These are phyloP conservation scores for Vulpes lagopus DNA, from an alignment of 2,113 vertebrate genomes.

Conservation along the genomic window DNA sequence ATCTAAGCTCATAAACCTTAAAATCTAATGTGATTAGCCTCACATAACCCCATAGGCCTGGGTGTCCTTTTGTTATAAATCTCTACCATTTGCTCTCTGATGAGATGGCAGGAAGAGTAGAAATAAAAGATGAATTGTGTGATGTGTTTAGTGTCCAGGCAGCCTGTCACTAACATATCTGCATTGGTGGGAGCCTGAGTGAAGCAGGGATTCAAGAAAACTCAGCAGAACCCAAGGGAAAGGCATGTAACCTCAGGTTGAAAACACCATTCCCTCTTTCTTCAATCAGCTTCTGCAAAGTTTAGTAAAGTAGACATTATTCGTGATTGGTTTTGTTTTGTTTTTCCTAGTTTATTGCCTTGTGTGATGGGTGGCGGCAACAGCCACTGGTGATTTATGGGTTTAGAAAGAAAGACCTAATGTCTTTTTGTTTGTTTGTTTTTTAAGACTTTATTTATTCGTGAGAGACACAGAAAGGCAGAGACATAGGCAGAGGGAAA, in stretches of 20 bases:
- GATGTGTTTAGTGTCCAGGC: background rate
- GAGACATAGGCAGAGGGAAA: no score
- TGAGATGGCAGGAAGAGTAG: background rate
- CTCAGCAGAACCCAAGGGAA: background rate
- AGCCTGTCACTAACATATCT: background rate
- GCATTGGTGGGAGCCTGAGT: background rate
- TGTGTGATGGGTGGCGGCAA: background rate
- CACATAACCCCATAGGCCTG: background rate
- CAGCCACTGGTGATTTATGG: background rate
- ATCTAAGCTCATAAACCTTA: background rate
- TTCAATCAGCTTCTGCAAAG: background rate
- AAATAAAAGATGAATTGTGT: background rate
- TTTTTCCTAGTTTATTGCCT: slow-evolving; percentile 30
- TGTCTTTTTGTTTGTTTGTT: background rate
- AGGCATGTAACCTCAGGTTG: background rate
- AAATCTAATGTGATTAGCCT: background rate
- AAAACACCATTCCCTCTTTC: background rate
- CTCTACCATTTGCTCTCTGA: background rate
- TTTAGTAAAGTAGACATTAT: slow-evolving; percentile 19
- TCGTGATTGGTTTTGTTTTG: background rate
- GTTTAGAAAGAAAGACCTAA: background rate
- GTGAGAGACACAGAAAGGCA: no score
- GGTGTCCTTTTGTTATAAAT: background rate
- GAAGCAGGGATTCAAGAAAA: background rate
- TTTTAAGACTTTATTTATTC: no score